These are phyloP conservation scores for Nymphalis c-album DNA, from an alignment of 2,888 invertebrate genomes.

Conservation along the genomic window DNA sequence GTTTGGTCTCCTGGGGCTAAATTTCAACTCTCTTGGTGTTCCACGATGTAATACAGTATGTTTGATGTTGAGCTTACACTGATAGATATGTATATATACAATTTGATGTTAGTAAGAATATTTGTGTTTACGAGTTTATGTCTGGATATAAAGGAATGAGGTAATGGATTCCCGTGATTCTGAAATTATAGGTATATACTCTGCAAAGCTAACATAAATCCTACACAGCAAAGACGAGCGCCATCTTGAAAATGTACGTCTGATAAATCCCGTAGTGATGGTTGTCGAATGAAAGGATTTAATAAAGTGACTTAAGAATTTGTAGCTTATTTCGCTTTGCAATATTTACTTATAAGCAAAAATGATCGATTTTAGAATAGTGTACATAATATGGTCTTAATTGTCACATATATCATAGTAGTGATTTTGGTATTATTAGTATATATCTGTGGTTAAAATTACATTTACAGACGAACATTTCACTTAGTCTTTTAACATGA, in stretches of 20 bases:
- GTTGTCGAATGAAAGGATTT: constrained; percentile 3
- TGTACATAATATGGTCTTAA: too few species aligned
- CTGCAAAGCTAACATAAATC: constrained; percentile 1
- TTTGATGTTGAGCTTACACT: background rate
- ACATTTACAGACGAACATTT: background rate
- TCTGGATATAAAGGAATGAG: constrained; percentile 3
- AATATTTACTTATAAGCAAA: too few species aligned
- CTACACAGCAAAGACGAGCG: background rate
- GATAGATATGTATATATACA: background rate
- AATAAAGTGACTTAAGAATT: background rate
- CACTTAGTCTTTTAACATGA: background rate
- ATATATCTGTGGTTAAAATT: background rate
- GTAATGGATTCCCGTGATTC: constrained; percentile 1
- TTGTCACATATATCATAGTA: background rate
- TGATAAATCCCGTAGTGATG: background rate
- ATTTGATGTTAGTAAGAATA: constrained; percentile 5
- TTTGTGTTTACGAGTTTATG: background rate
- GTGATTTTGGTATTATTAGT: background rate
- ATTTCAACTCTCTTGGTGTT: background rate
- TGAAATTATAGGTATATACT: background rate
- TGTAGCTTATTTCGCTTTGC: background rate
- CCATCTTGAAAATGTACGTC: constrained; percentile 7
- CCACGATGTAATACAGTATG: constrained; percentile 1
- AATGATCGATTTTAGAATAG: too few species aligned
- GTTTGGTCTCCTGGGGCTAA: constrained; percentile 2